These are phyloP conservation scores for Lemur catta DNA, from an alignment of 2,797 vertebrate species.

Conservation along the genomic window DNA sequence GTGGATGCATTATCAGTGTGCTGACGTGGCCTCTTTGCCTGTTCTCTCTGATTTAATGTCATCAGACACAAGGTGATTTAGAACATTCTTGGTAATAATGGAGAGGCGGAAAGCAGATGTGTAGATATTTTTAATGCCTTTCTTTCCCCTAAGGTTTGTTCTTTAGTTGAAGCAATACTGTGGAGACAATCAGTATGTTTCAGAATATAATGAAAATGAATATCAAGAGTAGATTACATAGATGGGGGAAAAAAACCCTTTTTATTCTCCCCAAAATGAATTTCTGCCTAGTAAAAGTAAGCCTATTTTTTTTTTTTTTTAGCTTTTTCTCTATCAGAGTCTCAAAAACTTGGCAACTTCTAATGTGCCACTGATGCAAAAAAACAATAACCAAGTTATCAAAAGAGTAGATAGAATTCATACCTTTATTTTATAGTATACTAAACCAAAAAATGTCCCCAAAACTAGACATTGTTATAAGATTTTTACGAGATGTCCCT, in stretches of 20 bases:
- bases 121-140: slow-evolving; percentile 56
- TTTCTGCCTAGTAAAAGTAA: slow-evolving; percentile 49
- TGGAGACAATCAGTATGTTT: slow-evolving; percentile 66
- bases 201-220: slow-evolving; percentile 73
- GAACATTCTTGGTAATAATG: slow-evolving; percentile 70
- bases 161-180: slow-evolving; percentile 67
- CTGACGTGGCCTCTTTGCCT: slow-evolving; percentile 60
- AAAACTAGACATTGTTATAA: neutral
- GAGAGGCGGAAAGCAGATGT: slow-evolving; percentile 58
- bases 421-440: neutral
- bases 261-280: slow-evolving; percentile 50
- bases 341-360: slow-evolving; percentile 58
- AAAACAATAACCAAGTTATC: neutral
- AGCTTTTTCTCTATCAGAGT: slow-evolving; percentile 43
- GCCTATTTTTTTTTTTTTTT: neutral
- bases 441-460: neutral
- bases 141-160: slow-evolving; percentile 57
- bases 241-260: neutral
- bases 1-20: slow-evolving; percentile 24
- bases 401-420: neutral
- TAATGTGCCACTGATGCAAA: slow-evolving; percentile 39
- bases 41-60: slow-evolving; percentile 70
- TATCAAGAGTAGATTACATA: slow-evolving; percentile 64
- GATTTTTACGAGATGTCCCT: neutral
- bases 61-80: slow-evolving; percentile 76